Base-by-base conservation (phyloP, 2,797 vertebrate species). In the Oophaga sylvatica region DNA sequence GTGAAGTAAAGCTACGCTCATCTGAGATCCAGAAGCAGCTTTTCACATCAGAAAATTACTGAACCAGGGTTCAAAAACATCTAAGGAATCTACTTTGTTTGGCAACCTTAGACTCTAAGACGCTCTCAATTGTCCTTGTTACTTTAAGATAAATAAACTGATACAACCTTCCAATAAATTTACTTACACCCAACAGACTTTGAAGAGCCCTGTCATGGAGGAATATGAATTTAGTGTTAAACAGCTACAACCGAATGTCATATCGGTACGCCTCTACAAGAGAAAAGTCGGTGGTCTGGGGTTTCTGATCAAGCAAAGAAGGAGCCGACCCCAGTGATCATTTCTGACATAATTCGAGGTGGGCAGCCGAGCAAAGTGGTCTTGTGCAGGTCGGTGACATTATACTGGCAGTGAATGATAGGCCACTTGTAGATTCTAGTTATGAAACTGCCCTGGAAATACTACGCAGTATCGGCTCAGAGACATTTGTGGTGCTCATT, bases 361-460 rank as follows among this genome's bases (percentile, higher is more conserved):
- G 97, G 0, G 97, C 97, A 0, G 97, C 98, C 0, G 98, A 99
- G 93, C 97, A 99, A 93, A 98, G 97, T 0, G 98, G 97, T 91
- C 96, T 99, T 92, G 96, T 99, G 90, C 98, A 99, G 93, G 97
- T 98, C 0, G 98, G 97, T 2, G 98, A 99, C 94, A 99, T 99
- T 71, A 96, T 99, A 16, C 87, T 99, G 1, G 98, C 98, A 0
- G 97, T 99, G 91, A 99, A 99, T 90, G 97, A 97, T 93, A 96
- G 96, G 92, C 97, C 98, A 0, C 91, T 99, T 93, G 98, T 99
- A 92, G 97, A 99, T 91, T 92, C 96, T 90, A 97, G 95, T 91
- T 99, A 99, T 10, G 97, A 98, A 88, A 92, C 94, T 0, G 98
- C 98, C 0, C 94, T 99, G 92, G 97, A 98, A 93, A 96, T 96